These are phyloP conservation scores for Teleopsis dalmanni DNA, from an alignment of 1,140 invertebrate genomes.

Conservation along the genomic window DNA sequence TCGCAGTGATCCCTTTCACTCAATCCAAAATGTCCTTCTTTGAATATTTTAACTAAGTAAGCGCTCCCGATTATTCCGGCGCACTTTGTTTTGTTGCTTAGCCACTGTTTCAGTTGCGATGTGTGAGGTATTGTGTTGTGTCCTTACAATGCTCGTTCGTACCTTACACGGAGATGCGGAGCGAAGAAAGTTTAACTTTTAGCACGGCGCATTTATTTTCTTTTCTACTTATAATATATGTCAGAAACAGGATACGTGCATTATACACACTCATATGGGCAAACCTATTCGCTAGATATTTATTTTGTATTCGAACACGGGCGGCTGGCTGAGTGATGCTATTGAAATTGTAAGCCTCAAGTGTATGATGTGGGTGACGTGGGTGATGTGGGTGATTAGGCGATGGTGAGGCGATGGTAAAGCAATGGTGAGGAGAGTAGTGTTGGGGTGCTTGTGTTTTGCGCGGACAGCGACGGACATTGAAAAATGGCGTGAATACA, in stretches of 20 bases:
- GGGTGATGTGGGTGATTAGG: not conserved
- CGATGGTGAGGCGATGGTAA: not conserved
- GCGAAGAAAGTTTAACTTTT: slow-evolving; percentile 23
- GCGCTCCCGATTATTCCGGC: slow-evolving; percentile 9
- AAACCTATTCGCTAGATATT: slow-evolving; percentile 32
- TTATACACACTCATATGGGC: not conserved
- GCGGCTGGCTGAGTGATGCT: slow-evolving; percentile 3
- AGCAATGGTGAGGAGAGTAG: not conserved
- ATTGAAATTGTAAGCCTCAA: not conserved
- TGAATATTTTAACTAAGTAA: slow-evolving; percentile 32
- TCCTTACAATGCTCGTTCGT: not conserved
- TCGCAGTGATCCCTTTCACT: slow-evolving; percentile 39
- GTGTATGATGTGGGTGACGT: not conserved
- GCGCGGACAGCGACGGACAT: slow-evolving; percentile 28
- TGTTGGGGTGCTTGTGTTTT: not conserved
- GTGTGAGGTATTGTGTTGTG: not conserved
- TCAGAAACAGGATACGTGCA: slow-evolving; percentile 40
- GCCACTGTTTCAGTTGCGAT: not conserved
- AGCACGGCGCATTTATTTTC: slow-evolving; percentile 43
- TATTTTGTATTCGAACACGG: slow-evolving; percentile 41
- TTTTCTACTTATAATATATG: slow-evolving; percentile 44
- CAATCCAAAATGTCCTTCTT: slow-evolving; percentile 43
- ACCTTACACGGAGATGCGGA: not conserved
- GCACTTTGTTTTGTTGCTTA: not conserved
- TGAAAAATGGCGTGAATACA: slow-evolving; percentile 42